Conservation (phyloP, 2,888 invertebrate species). For the Drosophila neoperkinsi region DNA sequence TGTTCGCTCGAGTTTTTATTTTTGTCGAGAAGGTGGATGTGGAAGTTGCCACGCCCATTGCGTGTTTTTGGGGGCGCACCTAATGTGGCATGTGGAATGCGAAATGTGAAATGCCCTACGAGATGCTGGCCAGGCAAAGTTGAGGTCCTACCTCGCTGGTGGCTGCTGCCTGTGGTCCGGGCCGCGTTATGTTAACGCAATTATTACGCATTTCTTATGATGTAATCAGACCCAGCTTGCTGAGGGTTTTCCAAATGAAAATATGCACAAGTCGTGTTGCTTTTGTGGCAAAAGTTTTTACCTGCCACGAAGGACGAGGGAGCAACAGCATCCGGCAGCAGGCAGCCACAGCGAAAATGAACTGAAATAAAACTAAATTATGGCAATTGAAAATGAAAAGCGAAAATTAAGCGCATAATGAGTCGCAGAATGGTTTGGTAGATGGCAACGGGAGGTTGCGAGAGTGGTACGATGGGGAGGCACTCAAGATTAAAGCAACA, state of each 20-base stretch:
- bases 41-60: conserved; percentile 46
- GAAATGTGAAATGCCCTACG: conserved; percentile 6
- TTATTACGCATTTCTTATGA: conserved; percentile 82
- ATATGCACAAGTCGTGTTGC: conserved; percentile 52
- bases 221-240: conserved; percentile 79
- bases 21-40: conserved; percentile 25
- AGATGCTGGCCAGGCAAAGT: conserved; percentile 39
- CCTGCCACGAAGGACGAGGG: conserved; percentile 11
- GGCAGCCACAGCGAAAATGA: conserved; percentile 60
- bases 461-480: neutral
- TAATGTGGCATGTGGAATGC: conserved; percentile 31
- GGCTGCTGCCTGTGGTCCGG: conserved; percentile 4
- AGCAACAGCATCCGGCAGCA: neutral
- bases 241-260: conserved; percentile 64
- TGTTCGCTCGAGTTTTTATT: conserved; percentile 36
- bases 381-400: conserved; percentile 83
- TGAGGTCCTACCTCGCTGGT: conserved; percentile 3
- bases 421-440: conserved; percentile 42
- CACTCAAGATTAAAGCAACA: conserved; percentile 73
- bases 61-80: conserved; percentile 32
- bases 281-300: conserved; percentile 64
- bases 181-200: conserved; percentile 76
- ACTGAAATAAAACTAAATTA: conserved; percentile 81
- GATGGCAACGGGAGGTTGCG: neutral
- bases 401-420: conserved; percentile 81